Percentiles rank a stretch among this genome's conserved stretches.
These are phyloP conservation scores for Mirounga angustirostris DNA, from an alignment of 2,113 vertebrate species.

Conservation along the genomic window DNA sequence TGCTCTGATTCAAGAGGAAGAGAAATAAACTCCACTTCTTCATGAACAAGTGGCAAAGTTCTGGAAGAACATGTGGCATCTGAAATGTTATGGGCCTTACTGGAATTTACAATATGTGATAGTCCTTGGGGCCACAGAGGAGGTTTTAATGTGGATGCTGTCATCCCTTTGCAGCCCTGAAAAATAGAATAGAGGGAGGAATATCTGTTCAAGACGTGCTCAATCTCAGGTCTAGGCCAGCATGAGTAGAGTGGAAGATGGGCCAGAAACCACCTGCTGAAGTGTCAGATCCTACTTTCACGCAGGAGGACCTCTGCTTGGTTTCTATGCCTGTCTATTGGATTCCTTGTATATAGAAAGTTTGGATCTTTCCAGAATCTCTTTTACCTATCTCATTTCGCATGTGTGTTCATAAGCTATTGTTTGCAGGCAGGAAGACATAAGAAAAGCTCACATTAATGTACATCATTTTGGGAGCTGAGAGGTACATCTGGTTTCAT, in stretches of 20 bases:
- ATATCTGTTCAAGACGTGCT: background rate
- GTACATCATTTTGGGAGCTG: background rate
- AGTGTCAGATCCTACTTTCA: background rate
- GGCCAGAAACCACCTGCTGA: background rate
- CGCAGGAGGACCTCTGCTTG: background rate
- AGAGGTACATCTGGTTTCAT: background rate
- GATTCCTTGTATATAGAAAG: background rate
- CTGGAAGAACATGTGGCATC: background rate
- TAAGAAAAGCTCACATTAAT: background rate
- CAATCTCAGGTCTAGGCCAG: background rate
- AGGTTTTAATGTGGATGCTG: background rate
- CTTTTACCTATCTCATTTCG: background rate
- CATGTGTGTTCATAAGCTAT: background rate
- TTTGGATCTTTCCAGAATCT: background rate
- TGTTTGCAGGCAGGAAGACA: background rate
- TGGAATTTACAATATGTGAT: background rate
- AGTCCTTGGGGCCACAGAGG: background rate
- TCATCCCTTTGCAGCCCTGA: background rate
- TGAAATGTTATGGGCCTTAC: background rate
- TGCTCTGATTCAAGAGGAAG: background rate
- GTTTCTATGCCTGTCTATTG: background rate
- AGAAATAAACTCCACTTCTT: background rate
- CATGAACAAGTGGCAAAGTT: background rate
- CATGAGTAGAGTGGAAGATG: background rate
- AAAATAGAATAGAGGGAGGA: background rate